These are phyloP conservation scores for Hetaerina americana DNA, from an alignment of 1,140 invertebrate genomes.

Conservation along the genomic window DNA sequence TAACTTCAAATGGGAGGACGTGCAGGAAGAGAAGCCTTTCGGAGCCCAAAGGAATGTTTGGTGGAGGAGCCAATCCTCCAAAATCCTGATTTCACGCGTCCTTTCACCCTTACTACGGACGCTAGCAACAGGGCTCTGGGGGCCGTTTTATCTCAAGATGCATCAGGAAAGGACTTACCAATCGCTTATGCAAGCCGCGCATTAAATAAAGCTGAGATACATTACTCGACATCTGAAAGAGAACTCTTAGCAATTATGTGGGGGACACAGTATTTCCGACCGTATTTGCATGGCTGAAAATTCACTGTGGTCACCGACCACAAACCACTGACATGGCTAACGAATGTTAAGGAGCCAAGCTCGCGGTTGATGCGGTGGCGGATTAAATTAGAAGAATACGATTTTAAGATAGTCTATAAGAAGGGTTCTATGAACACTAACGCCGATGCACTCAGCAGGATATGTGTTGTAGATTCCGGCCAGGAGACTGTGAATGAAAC, in stretches of 20 bases:
- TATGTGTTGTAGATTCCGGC: too few species aligned
- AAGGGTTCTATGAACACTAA: too few species aligned
- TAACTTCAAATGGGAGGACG: slow-evolving; percentile 11
- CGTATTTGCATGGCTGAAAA: slow-evolving; percentile 32
- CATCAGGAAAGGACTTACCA: slow-evolving; percentile 18
- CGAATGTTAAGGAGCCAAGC: slow-evolving; percentile 31
- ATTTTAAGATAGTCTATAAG: too few species aligned
- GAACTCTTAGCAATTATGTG: slow-evolving; percentile 29
- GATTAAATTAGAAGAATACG: too few species aligned
- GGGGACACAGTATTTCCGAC: slow-evolving; percentile 29
- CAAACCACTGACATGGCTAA: slow-evolving; percentile 31
- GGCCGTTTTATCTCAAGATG: slow-evolving; percentile 17
- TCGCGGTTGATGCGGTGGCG: slow-evolving; percentile 35
- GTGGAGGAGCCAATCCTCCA: slow-evolving; percentile 10
- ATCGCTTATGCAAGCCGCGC: slow-evolving; percentile 27
- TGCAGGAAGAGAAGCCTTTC: slow-evolving; percentile 11
- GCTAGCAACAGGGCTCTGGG: slow-evolving; percentile 16
- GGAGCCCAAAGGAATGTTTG: slow-evolving; percentile 14
- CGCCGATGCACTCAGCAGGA: too few species aligned
- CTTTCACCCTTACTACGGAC: slow-evolving; percentile 18
- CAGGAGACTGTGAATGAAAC: too few species aligned
- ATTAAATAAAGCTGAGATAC: slow-evolving; percentile 27
- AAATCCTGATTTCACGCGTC: slow-evolving; percentile 16
- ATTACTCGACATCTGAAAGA: slow-evolving; percentile 29
- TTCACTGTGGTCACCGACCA: slow-evolving; percentile 40